Conservation (phyloP, 2,113 vertebrate species). For the Lepus americanus region DNA sequence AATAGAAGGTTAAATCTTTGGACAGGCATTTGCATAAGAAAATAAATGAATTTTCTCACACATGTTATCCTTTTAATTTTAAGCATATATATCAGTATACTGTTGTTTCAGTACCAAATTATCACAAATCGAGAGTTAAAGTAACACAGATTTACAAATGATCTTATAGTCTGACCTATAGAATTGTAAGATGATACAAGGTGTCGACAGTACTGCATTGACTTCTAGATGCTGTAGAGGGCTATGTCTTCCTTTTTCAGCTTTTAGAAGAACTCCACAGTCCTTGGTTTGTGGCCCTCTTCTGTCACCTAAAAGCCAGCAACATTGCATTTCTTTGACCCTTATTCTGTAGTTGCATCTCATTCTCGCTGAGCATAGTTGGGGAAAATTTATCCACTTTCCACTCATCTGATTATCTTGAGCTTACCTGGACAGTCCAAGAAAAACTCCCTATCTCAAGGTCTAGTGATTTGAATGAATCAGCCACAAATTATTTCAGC, state of each 20-base stretch:
- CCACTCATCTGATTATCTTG: background rate
- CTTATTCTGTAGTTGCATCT: background rate
- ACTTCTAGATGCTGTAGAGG: background rate
- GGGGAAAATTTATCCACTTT: background rate
- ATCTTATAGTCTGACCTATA: background rate
- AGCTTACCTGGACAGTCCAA: background rate
- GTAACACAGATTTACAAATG: background rate
- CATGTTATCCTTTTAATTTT: background rate
- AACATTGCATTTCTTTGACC: background rate
- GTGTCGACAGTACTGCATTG: background rate
- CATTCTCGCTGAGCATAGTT: background rate
- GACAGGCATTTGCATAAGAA: background rate
- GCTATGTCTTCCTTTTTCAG: background rate
- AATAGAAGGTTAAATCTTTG: background rate
- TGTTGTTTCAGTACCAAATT: background rate
- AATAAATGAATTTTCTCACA: constrained; percentile 13
- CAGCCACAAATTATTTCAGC: background rate
- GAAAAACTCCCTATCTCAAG: background rate
- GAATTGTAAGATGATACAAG: too few species aligned
- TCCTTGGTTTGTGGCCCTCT: background rate
- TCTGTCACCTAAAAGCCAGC: background rate
- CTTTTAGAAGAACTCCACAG: background rate
- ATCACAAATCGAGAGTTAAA: background rate
- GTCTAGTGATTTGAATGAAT: background rate
- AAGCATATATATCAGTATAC: background rate